Evolutionary conservation across 2,888 invertebrate species (phyloP), one percentile per base, ranked within the genome.

Genomic region (Timema cristinae): DNA sequence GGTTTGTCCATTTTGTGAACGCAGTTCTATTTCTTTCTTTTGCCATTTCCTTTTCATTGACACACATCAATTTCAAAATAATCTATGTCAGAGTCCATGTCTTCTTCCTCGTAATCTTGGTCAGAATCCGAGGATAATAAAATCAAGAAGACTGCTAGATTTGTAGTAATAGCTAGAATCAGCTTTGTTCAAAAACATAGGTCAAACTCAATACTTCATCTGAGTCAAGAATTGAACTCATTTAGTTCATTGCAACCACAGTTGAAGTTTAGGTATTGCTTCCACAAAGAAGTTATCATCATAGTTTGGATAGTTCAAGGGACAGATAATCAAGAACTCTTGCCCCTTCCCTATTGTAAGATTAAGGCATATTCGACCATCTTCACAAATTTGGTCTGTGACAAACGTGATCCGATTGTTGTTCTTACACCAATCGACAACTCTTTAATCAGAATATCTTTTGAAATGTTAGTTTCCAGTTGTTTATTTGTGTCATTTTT

Each of bases 211-310:
- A 71, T 47, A 66, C 49, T 10, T 61, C 61, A 54, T 69, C 68
- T 10, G 72, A 73, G 63, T 76, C 76, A 7, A 75, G 71, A 48
- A 76, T n/a, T 74, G 70, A 74, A 76, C 52, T 77, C 77, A 70
- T 77, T 77, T n/a, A 77, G 54, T 0, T 73, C 73, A 66, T 76
- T 77, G 66, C 76, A n/a, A 76, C 77, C 77, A 77, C 15, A 76
- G 71, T 68, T 75, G 73, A n/a, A 74, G 73, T 47, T 73, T 71
- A 32, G 72, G 32, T 51, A 72, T 70, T 50, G 73, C 73, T 73
- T 77, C 77, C 7, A 75, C 72, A 67, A 76, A 77, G 66, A 77
- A 77, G 50, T 75, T 72, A 63, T 77, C 77, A 50, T 76, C 76
- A 66, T 75, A 70, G 9, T 75, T 68, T n/a, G 76, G 76, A 66